Evolutionary conservation across 1,140 invertebrate genomes (phyloP).

Genomic region (Drosophila bocki): DNA sequence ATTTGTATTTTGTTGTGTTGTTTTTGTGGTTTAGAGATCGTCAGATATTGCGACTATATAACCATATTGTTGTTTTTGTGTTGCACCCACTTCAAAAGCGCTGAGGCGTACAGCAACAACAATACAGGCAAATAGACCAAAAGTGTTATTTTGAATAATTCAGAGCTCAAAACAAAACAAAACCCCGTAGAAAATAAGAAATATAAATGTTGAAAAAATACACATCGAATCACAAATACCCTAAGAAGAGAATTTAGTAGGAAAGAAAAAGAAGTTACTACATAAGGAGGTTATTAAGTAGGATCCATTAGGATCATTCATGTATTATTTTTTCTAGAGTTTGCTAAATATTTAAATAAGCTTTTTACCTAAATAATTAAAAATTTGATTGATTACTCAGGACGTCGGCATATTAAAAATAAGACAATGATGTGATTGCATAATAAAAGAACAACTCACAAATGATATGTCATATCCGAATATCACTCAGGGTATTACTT

Average conservation of each 20-base stretch:
- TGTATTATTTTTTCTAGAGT: not conserved
- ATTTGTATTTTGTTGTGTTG: conserved; percentile 19
- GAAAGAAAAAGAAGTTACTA: not conserved
- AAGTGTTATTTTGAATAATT: conserved; percentile 83
- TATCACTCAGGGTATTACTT: conserved; percentile 26
- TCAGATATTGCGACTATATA: conserved; percentile 38
- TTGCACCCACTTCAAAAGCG: conserved; percentile 76
- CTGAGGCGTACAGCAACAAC: conserved; percentile 61
- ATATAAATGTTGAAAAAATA: conserved; percentile 1
- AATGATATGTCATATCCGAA: not conserved
- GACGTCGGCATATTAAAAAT: not conserved
- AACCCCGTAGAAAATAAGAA: conserved; percentile 18
- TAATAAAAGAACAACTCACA: conserved; percentile 3
- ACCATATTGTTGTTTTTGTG: conserved; percentile 40
- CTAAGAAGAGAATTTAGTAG: not conserved
- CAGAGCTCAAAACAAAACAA: conserved; percentile 72
- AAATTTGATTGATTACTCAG: not conserved
- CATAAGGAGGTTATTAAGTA: not conserved
- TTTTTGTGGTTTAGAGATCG: conserved; percentile 72
- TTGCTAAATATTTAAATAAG: not conserved
- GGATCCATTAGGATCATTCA: not conserved
- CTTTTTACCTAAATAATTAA: not conserved
- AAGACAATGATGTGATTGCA: not conserved
- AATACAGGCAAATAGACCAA: conserved; percentile 60
- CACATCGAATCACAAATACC: conserved; percentile 40